phyloP scores from a whole-genome alignment of 92 coral and sea anemone species.

The Porites cylindrica region DNA sequence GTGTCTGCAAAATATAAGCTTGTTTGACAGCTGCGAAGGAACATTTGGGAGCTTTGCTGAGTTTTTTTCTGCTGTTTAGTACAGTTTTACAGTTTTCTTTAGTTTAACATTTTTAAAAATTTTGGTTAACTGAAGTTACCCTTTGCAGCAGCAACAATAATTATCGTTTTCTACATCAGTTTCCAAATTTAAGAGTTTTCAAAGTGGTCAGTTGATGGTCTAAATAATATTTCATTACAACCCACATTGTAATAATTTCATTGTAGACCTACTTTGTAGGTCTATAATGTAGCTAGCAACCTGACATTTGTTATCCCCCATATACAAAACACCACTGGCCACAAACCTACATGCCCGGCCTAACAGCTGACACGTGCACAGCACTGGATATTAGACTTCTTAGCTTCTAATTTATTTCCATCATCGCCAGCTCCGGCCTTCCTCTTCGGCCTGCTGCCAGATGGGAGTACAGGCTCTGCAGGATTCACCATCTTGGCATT shows the following conservation, averaged over 20 bases:
- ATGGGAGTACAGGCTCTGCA: constrained; percentile 24
- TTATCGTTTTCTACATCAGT: no score
- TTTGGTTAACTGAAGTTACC: no score
- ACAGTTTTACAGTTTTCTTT: no score
- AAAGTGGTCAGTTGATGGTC: background rate
- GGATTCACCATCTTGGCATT: constrained; percentile 18
- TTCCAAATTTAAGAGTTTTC: no score
- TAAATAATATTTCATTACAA: background rate
- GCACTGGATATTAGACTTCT: constrained; percentile 80
- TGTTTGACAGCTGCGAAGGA: no score
- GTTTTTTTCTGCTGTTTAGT: no score
- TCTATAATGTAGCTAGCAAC: background rate
- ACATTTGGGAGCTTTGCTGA: no score
- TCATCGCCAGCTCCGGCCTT: constrained; percentile 68
- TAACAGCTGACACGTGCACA: constrained; percentile 91
- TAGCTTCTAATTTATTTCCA: constrained; percentile 72
- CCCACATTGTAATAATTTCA: background rate
- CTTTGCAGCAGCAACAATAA: no score
- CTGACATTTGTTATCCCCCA: background rate
- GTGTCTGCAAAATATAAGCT: no score
- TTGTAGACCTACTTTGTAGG: constrained; percentile 11
- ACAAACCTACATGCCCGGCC: background rate
- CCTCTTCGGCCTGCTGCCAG: constrained; percentile 36
- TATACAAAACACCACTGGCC: constrained; percentile 12
- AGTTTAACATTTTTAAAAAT: no score